phyloP scores from a whole-genome alignment of 2,797 vertebrate genomes.

The Characodon lateralis region DNA sequence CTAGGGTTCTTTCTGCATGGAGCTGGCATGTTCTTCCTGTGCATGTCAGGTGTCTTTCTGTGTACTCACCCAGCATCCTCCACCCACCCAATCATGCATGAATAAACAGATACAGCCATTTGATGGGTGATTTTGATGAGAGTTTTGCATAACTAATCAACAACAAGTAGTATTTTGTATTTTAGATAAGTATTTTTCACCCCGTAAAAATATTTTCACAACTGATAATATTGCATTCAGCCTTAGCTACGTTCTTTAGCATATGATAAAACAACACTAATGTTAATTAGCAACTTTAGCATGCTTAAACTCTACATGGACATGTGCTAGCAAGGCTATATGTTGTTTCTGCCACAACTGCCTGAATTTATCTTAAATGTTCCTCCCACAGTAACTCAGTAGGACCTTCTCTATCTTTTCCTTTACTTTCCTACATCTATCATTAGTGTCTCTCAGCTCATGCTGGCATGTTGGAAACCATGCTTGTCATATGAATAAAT shows the following conservation, averaged over 20 bases:
- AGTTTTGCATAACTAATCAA: neutral
- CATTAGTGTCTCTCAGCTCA: conserved; percentile 7
- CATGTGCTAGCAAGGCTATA: neutral
- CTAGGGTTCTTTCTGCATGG: too few relatives aligned
- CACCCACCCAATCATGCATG: neutral
- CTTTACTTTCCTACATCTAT: neutral
- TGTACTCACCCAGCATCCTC: too few relatives aligned
- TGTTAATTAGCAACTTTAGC: neutral
- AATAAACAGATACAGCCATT: neutral
- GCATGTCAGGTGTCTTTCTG: too few relatives aligned
- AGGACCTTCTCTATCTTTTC: neutral
- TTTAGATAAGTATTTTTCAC: too few relatives aligned
- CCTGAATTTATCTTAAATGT: neutral
- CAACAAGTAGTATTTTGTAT: neutral
- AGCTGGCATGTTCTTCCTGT: too few relatives aligned
- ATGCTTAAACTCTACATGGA: neutral
- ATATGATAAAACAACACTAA: neutral
- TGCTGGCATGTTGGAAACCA: conserved; percentile 17
- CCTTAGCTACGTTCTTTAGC: neutral
- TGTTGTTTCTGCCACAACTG: neutral
- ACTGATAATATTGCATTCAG: too few relatives aligned
- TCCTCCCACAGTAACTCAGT: neutral
- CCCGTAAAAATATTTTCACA: neutral
- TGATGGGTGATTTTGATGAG: neutral
- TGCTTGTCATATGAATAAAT: conserved; percentile 29